Evolutionary conservation across 2,113 vertebrate species (phyloP), one percentile per base, ranked within the genome.

Genomic region (Ancistrus triradiatus): DNA sequence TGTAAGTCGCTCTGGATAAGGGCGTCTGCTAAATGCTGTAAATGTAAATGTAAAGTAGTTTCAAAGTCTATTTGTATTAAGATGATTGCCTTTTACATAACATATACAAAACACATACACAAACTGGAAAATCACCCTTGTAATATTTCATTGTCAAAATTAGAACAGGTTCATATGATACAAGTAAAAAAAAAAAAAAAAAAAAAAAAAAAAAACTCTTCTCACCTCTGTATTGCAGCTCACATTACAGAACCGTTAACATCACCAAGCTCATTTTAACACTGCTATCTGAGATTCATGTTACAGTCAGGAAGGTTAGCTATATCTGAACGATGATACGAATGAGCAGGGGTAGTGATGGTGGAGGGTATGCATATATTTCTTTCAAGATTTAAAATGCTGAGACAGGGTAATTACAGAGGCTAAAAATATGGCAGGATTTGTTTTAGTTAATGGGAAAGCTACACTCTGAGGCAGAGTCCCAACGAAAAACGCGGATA

Each of bases 381-480:
- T 38, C 52, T 87, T 86, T 76, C 75, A 72, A 81, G 77, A 77
- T 75, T 65, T 76, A 70, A 72, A 78, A 75, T 79, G 84, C 86
- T 88, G 86, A 87, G 84, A 76, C 74, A 74, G 81, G 73, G 81
- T 81, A 86, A 84, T 86, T 85, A 85, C 72, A 77, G 46, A 51
- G 74, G 83, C 89, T 91, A 88, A 91, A 91, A 90, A 87, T 89
- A 89, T 63, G 62, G 69, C 65, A 69, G 82, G 85, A 86, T 88
- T 89, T 88, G 85, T 86, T 86, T 85, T 81, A 83, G 80, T 72
- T 81, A 86, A 80, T 83, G 82, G 82, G 80, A 86, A 83, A 78
- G 68, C 67, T 82, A 64, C 63, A 80, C 76, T 71, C 75, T 78
- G 69, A 58, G 62, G 52, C 79, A 79, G 83, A 83, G 76, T 50